A percentile compares a stretch with the other conserved stretches of the same genome.
phyloP scores from a whole-genome alignment of 2,888 invertebrate species.

The Hirudinaria manillensis region DNA sequence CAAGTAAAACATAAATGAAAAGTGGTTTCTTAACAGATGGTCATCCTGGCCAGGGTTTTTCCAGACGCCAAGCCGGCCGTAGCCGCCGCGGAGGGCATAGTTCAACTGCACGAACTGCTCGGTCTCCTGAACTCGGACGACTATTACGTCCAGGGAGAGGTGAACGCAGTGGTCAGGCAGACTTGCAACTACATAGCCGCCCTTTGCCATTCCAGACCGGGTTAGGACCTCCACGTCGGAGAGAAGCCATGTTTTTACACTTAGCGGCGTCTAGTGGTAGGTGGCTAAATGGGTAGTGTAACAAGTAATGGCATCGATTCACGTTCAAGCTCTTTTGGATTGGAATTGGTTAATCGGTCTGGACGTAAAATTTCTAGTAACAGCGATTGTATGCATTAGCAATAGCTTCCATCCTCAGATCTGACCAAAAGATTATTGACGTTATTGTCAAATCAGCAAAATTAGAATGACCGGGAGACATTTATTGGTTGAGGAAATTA shows the following conservation, averaged over 20 bases:
- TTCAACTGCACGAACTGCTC: slow-evolving; percentile 15
- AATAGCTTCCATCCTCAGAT: too few species aligned
- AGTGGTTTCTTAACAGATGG: background rate
- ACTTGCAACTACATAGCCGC: slow-evolving; percentile 29
- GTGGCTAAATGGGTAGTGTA: too few species aligned
- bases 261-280: too few species aligned
- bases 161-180: background rate
- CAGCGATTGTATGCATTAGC: too few species aligned
- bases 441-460: too few species aligned
- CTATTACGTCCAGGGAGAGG: slow-evolving; percentile 4
- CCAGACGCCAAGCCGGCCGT: slow-evolving; percentile 24
- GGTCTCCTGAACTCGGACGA: background rate
- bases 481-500: too few species aligned
- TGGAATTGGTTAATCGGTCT: too few species aligned
- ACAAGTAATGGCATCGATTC: too few species aligned
- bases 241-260: background rate
- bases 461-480: too few species aligned
- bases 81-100: slow-evolving; percentile 24
- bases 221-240: background rate
- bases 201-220: slow-evolving; percentile 26
- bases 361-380: too few species aligned
- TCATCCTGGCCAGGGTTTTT: slow-evolving; percentile 20
- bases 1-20: too few species aligned
- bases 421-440: background rate
- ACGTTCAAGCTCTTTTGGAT: too few species aligned